Evolutionary conservation across 1,140 invertebrate genomes (phyloP), one percentile per base, ranked within the genome.

Genomic region (Drosophila sturtevanti): DNA sequence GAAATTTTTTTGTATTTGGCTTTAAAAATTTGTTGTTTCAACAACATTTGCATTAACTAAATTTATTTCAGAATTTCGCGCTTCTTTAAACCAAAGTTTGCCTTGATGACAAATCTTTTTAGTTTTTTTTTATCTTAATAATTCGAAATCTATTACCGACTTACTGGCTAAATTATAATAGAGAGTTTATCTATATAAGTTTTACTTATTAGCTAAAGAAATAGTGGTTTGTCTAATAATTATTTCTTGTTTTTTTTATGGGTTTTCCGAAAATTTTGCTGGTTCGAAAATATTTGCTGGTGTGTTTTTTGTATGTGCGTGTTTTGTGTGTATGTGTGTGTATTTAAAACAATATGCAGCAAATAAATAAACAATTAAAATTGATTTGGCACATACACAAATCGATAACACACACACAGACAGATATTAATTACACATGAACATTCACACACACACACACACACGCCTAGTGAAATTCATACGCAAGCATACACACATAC

Each of bases 61-160:
- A 82, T 82, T 82, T 87, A 86, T 79, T 87, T 87, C 82, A 87
- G 82, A 87, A 87, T 87, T 89, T 87, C 69, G 79, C 82, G 82
- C 82, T 87, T 87, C 55, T 38, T 63, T 72, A 70, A 64, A 77
- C 24, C 84, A 72, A 71, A 73, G 41, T 63, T 71, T 68, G 72
- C 81, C 10, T 61, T 52, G 51, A 55, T 21, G 51, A 72, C 59
- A 64, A 69, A 72, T 59, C 54, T 22, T 84, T 59, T 35, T 63
- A 56, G 67, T 37, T 61, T 35, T 73, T 41, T 51, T 76, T 34
- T 44, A n/a, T 65, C 34, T 56, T 55, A 56, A 69, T 81, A 55
- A 52, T 66, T 72, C 68, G 72, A 68, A 72, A 62, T 35, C 63
- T 84, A 70, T 35, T 55, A 80, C 21, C 24, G 37, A 56, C 38